Conservation (phyloP, 1,140 invertebrate genomes). For the Drosophila micromelanica region DNA sequence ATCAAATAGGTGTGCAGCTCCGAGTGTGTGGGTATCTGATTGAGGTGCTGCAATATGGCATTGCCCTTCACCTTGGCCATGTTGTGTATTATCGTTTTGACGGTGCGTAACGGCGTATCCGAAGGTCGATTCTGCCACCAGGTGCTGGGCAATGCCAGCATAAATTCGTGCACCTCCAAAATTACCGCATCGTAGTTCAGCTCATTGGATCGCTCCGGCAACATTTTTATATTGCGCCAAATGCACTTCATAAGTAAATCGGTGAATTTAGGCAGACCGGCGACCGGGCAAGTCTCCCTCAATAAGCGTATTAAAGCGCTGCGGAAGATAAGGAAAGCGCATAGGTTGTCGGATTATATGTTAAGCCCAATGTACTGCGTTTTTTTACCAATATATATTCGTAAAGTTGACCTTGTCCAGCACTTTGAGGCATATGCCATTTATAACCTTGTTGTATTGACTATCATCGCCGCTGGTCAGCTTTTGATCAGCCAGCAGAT, state of each 20-base stretch:
- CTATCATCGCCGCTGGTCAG: slow-evolving; percentile 73
- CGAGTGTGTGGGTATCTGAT: slow-evolving; percentile 92
- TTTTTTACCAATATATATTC: slow-evolving; percentile 79
- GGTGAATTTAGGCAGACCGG: slow-evolving; percentile 88
- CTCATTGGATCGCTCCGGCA: slow-evolving; percentile 89
- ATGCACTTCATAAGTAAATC: slow-evolving; percentile 95
- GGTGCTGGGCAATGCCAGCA: slow-evolving; percentile 89
- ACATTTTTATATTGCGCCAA: slow-evolving; percentile 91
- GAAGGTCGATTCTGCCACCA: slow-evolving; percentile 90
- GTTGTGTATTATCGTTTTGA: slow-evolving; percentile 96
- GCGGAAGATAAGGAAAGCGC: slow-evolving; percentile 27
- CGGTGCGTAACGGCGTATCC: slow-evolving; percentile 92
- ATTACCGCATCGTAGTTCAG: slow-evolving; percentile 91
- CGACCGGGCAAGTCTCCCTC: slow-evolving; percentile 90
- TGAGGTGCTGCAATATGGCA: slow-evolving; percentile 91
- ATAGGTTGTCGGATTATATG: not conserved
- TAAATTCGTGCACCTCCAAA: slow-evolving; percentile 91
- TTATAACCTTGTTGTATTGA: slow-evolving; percentile 83
- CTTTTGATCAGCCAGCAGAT: slow-evolving; percentile 83
- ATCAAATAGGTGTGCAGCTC: slow-evolving; percentile 92
- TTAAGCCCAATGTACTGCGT: not conserved
- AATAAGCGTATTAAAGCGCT: slow-evolving; percentile 91
- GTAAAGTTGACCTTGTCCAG: slow-evolving; percentile 83
- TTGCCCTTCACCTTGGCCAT: slow-evolving; percentile 91
- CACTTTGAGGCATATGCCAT: slow-evolving; percentile 83